Conservation (phyloP, 2,113 vertebrate genomes). For the Arizona elegans region DNA sequence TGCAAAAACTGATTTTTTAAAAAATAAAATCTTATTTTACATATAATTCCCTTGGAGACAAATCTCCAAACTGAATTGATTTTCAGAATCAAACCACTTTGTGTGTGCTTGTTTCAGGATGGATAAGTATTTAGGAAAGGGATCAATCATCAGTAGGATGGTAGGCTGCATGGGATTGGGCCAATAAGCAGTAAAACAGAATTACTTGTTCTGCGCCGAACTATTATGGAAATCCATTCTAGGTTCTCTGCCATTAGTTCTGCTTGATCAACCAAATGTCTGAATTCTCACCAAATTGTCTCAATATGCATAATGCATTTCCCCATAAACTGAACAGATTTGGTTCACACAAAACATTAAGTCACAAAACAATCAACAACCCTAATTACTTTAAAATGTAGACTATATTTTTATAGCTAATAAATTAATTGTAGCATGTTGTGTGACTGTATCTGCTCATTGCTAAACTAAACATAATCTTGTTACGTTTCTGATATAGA, state of each 20-base stretch:
- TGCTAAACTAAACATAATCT: neutral
- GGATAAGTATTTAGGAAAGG: neutral
- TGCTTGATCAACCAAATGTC: neutral
- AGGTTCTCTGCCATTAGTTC: neutral
- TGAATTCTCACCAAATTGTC: neutral
- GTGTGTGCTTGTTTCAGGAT: neutral
- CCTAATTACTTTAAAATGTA: neutral
- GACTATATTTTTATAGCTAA: neutral
- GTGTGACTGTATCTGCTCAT: neutral
- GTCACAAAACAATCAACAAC: neutral
- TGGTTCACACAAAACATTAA: neutral
- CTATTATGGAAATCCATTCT: neutral
- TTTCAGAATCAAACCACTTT: neutral
- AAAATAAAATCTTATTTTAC: neutral
- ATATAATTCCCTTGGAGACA: neutral
- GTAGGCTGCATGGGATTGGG: neutral
- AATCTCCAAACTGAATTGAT: neutral
- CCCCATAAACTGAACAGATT: neutral
- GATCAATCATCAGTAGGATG: neutral
- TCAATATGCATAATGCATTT: neutral
- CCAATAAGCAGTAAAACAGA: neutral
- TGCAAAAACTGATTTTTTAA: neutral
- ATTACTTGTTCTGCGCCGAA: neutral
- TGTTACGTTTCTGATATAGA: neutral
- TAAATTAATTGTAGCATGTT: neutral